A percentile compares a stretch with the other conserved stretches of the same genome.
Conservation (phyloP, 2,888 invertebrate genomes). For the Mythimna ferrago region DNA sequence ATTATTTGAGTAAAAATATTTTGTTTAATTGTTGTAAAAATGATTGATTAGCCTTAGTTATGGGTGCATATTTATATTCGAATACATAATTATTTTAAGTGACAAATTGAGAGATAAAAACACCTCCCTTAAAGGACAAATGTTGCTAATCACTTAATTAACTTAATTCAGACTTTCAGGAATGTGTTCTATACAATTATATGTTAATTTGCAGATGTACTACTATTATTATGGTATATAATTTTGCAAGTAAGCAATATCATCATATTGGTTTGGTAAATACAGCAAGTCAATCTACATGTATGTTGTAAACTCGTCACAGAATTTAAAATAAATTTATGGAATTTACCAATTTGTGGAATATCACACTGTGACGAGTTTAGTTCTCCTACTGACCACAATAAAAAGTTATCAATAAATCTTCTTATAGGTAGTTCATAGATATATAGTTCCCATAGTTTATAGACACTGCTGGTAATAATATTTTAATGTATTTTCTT, state of each 20-base stretch:
- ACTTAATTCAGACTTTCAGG: background rate
- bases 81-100: background rate
- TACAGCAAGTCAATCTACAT: background rate
- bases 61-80: background rate
- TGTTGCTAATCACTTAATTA: background rate
- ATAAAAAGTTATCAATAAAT: background rate
- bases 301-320: too few species aligned
- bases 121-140: background rate
- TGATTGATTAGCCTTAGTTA: background rate
- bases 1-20: slow-evolving; percentile 48
- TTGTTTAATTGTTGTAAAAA: slow-evolving; percentile 1
- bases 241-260: background rate
- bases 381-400: too few species aligned
- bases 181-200: background rate
- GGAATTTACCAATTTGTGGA: too few species aligned
- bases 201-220: background rate
- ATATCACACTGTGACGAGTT: too few species aligned
- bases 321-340: too few species aligned
- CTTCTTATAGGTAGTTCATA: too few species aligned
- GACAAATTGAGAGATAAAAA: background rate
- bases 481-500: background rate
- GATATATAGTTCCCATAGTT: too few species aligned
- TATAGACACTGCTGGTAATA: background rate
- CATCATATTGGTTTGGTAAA: background rate
- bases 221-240: background rate